These are phyloP conservation scores for Cactoblastis cactorum DNA, from an alignment of 2,888 invertebrate species.

Conservation along the genomic window DNA sequence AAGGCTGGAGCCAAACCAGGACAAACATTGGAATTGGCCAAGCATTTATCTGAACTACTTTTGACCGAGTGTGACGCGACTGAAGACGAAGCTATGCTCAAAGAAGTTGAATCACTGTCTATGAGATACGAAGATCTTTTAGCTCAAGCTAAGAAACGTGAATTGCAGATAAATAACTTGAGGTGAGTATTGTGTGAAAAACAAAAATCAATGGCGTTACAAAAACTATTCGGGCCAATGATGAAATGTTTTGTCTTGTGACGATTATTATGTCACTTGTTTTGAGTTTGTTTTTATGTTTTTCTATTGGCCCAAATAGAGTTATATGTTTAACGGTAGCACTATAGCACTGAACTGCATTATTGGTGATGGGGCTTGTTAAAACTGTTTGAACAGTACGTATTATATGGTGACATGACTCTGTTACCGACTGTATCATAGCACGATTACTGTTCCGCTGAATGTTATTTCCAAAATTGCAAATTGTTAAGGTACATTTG, in stretches of 20 bases:
- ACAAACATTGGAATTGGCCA: constrained; percentile 89
- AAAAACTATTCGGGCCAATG: constrained; percentile 15
- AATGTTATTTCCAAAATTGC: background rate
- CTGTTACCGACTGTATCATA: constrained; percentile 7
- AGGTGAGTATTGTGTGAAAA: constrained; percentile 78
- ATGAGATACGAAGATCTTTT: constrained; percentile 84
- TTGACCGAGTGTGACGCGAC: constrained; percentile 86
- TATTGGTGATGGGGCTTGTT: constrained; percentile 57
- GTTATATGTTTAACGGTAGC: constrained; percentile 54
- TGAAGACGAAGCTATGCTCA: constrained; percentile 82
- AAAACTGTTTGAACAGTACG: constrained; percentile 27
- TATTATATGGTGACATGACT: constrained; percentile 11
- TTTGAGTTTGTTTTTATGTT: constrained; percentile 5
- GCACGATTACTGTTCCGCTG: background rate
- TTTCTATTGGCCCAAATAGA: constrained; percentile 23
- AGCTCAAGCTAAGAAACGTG: constrained; percentile 85
- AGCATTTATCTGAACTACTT: constrained; percentile 87
- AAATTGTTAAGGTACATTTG: background rate
- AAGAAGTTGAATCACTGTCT: constrained; percentile 82
- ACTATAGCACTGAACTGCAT: constrained; percentile 56
- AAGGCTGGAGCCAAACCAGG: constrained; percentile 88
- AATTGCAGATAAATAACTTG: constrained; percentile 87
- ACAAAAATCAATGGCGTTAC: constrained; percentile 9
- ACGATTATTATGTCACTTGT: background rate
- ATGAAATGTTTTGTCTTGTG: constrained; percentile 2